A percentile compares a stretch with the other conserved stretches of the same genome.
phyloP scores from a whole-genome alignment of 2,888 invertebrate species.

The Melipona beecheii region DNA sequence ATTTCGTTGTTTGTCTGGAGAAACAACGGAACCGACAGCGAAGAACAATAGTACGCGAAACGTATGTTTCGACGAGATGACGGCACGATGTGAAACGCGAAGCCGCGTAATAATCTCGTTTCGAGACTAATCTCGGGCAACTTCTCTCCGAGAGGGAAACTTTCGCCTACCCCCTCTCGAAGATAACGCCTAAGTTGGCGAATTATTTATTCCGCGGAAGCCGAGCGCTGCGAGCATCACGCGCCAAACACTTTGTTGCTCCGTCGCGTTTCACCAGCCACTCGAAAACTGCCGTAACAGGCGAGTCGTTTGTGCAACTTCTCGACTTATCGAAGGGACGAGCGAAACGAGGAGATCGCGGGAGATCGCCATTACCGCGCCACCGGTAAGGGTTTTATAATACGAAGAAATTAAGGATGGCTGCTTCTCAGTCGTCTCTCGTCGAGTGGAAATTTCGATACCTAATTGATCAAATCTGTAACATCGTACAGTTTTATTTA shows the following conservation, averaged over 20 bases:
- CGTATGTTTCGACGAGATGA: not conserved
- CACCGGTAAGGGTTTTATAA: not conserved
- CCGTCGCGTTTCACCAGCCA: not conserved
- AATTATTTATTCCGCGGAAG: slow-evolving; percentile 36
- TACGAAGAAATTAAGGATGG: not conserved
- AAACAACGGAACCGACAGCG: not conserved
- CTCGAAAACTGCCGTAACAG: slow-evolving; percentile 16
- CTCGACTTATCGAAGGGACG: slow-evolving; percentile 10
- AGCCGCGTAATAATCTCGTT: slow-evolving; percentile 40
- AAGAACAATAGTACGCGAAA: not conserved
- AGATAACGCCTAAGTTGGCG: slow-evolving; percentile 35
- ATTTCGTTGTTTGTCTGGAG: not conserved
- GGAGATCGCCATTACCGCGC: not conserved
- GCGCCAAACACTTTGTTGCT: slow-evolving; percentile 36
- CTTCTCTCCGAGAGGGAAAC: slow-evolving; percentile 13
- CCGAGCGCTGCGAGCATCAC: slow-evolving; percentile 11
- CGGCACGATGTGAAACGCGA: slow-evolving; percentile 16
- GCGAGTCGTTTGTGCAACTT: slow-evolving; percentile 28
- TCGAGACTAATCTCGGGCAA: slow-evolving; percentile 39
- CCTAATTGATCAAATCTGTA: not conserved
- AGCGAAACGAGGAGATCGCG: not conserved
- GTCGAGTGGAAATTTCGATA: not conserved
- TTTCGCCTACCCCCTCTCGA: slow-evolving; percentile 13
- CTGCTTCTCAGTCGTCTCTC: not conserved
- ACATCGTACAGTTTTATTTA: too few relatives aligned